Base-by-base conservation (phyloP, 1,140 invertebrate genomes). In the Macrobrachium nipponense region DNA sequence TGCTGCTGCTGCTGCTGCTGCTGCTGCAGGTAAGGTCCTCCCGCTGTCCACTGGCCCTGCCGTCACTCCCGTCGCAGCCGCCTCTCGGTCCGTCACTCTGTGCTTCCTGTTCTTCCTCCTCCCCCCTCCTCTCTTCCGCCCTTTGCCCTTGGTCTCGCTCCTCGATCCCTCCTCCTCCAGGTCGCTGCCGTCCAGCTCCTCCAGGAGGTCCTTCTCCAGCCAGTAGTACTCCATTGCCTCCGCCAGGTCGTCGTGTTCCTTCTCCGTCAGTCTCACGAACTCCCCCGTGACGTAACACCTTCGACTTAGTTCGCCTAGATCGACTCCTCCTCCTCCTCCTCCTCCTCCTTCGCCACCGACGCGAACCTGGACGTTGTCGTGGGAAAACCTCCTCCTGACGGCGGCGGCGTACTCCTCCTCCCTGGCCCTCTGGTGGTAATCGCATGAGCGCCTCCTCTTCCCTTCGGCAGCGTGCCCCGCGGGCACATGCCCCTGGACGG, bases 11-110 rank as follows among this genome's bases (percentile, higher is more conserved):
- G 1, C 27, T 36, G 27, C 27, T 36, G 27, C 78, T 36, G 59
- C 70, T 11, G 36, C 60, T 14, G 70, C 61, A 44, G 61, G 36
- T 84, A 78, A 78, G 43, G 73, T 73, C 62, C 73, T 76, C 73
- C 66, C 73, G n/a, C 70, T 75, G 36, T 82, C 59, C 62, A 20
- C 7, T 80, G 60, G 44, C 78, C 23, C 27, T 14, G 64, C 14
- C 17, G 51, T 27, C 61, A 44, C 2, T n/a, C 6, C 15, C 36
- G 44, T 62, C 43, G 62, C 61, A 36, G 51, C 51, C 0, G 5
- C 6, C 23, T 43, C 51, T 43, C 43, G 62, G 23, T 36, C 61
- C 15, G 44, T 51, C 43, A 43, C 64, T 66, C 36, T 18, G 17
- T 17, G 36, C 70, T 17, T 70, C 20, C 11, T 36, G 20, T 64